phyloP scores from a whole-genome alignment of 1,140 invertebrate genomes.

The Oryzaephilus surinamensis region DNA sequence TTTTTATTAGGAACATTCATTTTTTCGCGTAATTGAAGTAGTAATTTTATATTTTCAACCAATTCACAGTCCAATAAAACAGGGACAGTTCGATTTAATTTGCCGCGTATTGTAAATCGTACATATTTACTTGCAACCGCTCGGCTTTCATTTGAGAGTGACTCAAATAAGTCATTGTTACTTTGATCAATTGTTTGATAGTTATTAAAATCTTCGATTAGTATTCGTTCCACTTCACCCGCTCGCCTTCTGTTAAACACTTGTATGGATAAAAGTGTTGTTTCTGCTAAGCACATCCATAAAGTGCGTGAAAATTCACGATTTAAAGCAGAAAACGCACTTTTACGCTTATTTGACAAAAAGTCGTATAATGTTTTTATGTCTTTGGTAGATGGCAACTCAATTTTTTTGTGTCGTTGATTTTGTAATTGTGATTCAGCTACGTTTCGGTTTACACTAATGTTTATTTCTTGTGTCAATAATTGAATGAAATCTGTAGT shows the following conservation, averaged over 20 bases:
- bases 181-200: neutral
- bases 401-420: constrained; percentile 4
- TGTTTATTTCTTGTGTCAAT: neutral
- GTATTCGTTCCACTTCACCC: constrained; percentile 2
- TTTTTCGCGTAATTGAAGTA: constrained; percentile 2
- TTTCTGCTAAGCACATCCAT: constrained; percentile 2
- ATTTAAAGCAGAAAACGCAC: neutral
- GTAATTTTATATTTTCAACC: constrained; percentile 4
- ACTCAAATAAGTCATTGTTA: constrained; percentile 1
- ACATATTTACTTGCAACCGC: constrained; percentile 2
- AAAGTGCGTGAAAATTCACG: neutral
- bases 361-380: constrained; percentile 5
- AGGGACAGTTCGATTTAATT: constrained; percentile 6
- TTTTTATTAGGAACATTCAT: constrained; percentile 5
- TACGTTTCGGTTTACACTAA: constrained; percentile 8
- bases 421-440: constrained; percentile 3
- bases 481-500: constrained; percentile 4
- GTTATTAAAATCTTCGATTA: constrained; percentile 1
- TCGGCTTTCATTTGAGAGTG: constrained; percentile 1
- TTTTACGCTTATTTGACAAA: neutral
- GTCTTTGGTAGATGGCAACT: constrained; percentile 7
- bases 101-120: constrained; percentile 4
- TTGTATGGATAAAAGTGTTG: constrained; percentile 2
- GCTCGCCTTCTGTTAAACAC: constrained; percentile 6
- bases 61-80: constrained; percentile 3